These are phyloP conservation scores for Parnassius orleans DNA, from an alignment of 2,888 invertebrate genomes.

Conservation along the genomic window DNA sequence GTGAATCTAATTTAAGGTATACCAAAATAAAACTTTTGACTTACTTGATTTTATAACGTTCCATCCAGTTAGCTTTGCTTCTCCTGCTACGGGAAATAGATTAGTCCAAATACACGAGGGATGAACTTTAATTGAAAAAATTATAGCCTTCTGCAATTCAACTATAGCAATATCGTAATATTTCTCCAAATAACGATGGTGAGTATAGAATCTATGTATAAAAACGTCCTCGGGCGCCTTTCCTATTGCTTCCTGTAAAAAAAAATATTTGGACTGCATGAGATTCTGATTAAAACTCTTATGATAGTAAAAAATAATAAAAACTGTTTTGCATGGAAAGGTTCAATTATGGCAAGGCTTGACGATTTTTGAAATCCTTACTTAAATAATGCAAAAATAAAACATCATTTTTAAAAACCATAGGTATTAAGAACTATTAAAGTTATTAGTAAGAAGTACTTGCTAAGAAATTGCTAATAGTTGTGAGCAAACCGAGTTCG, in stretches of 20 bases:
- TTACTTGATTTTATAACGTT: conserved; percentile 22
- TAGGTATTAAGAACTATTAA: no score
- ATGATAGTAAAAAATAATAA: no score
- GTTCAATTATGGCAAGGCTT: no score
- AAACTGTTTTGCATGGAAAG: no score
- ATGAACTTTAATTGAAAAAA: conserved; percentile 21
- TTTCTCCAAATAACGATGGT: background rate
- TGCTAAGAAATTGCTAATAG: no score
- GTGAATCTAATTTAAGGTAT: no score
- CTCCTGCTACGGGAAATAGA: background rate
- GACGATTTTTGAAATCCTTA: no score
- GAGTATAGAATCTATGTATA: conserved; percentile 13
- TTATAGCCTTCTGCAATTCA: conserved; percentile 2
- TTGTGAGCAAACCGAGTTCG: no score
- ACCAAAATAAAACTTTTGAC: background rate
- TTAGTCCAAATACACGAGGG: conserved; percentile 27
- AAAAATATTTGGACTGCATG: background rate
- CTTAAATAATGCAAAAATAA: no score
- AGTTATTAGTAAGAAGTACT: no score
- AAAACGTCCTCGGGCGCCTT: conserved; percentile 13
- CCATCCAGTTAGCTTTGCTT: conserved; percentile 12
- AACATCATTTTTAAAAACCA: no score
- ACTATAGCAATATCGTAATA: conserved; percentile 28
- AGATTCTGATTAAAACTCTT: no score
- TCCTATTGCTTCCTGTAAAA: conserved; percentile 17